Evolutionary conservation across 1,140 invertebrate genomes (phyloP), one percentile per base, ranked within the genome.

Genomic region (Drosophila willistoni): DNA sequence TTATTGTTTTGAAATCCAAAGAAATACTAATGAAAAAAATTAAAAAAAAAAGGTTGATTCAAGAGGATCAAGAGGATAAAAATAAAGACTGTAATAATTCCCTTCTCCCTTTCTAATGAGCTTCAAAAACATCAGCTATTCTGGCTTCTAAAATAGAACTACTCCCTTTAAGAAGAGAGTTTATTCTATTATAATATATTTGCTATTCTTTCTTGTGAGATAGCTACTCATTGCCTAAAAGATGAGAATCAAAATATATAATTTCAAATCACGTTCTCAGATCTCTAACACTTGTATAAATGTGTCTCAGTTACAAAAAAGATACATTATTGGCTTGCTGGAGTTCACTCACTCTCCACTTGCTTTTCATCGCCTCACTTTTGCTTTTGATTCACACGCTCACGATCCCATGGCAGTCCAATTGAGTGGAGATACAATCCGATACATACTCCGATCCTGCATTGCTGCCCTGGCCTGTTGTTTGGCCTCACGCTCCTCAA

Each of bases 301-400:
- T 12, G 13, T 29, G 29, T 29, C 13, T 44, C 13, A 29, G 29
- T 29, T 6, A 44, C 7, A 44, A 9, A 47, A 47, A 9, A 47
- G 14, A 51, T 19, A 51, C 19, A 51, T 6, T 51, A 47, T 47
- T 7, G 14, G 17, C 14, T 17, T 5, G 29, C 14, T 47, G 44
- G 14, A 2, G 14, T 14, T 10, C 44, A 56, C 12, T 29, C 54
- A 55, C 12, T 59, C 14, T 19, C 22, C 22, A 72, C 71, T 57
- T 17, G 56, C 47, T 73, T 47, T 47, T 25, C 60, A 64, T 69
- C 41, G 41, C 54, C 54, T 33, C 34, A 51, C 73, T 60, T 69
- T 63, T 77, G 75, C 68, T 54, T 76, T 68, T 56, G 79, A 82
- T 86, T 86, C 83, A 86, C 83, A 86, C 83, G 83, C 83, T 86